Percentiles rank a stretch among this genome's conserved stretches.
phyloP scores from a whole-genome alignment of 2,888 invertebrate species.

The Oscheius myriophilus region DNA sequence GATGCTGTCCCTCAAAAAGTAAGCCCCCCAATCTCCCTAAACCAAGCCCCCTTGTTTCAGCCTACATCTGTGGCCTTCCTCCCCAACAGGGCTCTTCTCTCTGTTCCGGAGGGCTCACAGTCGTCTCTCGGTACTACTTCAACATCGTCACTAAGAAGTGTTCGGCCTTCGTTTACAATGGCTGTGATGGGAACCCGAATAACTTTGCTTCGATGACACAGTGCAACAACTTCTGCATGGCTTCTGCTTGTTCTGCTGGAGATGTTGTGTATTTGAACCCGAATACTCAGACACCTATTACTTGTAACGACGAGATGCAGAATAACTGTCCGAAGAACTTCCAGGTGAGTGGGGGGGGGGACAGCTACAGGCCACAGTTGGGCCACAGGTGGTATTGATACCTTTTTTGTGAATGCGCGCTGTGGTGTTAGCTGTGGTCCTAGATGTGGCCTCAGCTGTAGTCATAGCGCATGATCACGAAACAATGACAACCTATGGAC shows the following conservation, averaged over 20 bases:
- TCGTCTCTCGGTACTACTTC: conserved; percentile 60
- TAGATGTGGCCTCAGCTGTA: no score
- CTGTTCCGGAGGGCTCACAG: conserved; percentile 57
- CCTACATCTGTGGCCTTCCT: conserved; percentile 59
- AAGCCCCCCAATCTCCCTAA: conserved; percentile 11
- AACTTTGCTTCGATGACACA: conserved; percentile 61
- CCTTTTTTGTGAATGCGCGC: no score
- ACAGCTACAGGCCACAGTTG: no score
- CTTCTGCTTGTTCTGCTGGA: conserved; percentile 54
- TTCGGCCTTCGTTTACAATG: conserved; percentile 63
- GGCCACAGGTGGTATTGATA: no score
- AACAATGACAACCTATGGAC: no score
- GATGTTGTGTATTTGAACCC: conserved; percentile 63
- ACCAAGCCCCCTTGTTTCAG: conserved; percentile 17
- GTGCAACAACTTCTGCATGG: conserved; percentile 58
- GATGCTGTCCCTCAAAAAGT: conserved; percentile 61
- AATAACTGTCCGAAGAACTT: conserved; percentile 62
- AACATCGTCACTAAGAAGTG: conserved; percentile 67
- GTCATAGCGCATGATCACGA: no score
- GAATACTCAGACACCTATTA: conserved; percentile 55
- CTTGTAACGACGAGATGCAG: conserved; percentile 58
- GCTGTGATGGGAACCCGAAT: conserved; percentile 65
- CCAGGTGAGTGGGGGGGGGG: conserved; percentile 36
- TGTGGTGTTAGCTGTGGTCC: no score
- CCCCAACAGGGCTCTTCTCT: conserved; percentile 58